Conservation (phyloP, 23 tunicate species). For the Oikopleura albicans region DNA sequence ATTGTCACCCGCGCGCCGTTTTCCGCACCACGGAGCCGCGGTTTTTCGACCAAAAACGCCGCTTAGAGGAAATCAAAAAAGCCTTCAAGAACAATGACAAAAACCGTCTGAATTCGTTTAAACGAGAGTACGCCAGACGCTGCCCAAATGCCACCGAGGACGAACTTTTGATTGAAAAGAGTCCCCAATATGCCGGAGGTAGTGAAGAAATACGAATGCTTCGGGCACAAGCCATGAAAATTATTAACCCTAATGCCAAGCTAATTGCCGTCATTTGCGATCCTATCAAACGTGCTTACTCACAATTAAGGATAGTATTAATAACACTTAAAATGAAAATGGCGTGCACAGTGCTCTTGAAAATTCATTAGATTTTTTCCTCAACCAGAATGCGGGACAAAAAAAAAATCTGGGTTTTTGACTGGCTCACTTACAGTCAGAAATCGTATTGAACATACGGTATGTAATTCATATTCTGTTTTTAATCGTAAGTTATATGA, state of each 20-base stretch:
- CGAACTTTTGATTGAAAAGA: slow-evolving; percentile 34
- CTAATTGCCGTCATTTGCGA: slow-evolving; percentile 33
- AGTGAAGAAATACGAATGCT: not conserved
- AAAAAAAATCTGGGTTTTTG: no score
- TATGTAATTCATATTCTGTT: no score
- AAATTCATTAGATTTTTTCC: no score
- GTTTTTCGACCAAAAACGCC: not conserved
- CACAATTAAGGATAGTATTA: slow-evolving; percentile 12
- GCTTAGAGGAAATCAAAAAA: not conserved
- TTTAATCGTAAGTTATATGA: no score
- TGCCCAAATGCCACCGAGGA: slow-evolving; percentile 25
- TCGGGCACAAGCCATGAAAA: not conserved
- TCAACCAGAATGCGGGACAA: no score
- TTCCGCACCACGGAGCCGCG: slow-evolving; percentile 9
- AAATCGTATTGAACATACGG: no score
- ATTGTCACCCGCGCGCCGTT: not conserved
- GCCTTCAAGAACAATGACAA: not conserved
- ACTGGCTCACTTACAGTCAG: no score
- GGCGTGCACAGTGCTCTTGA: no score
- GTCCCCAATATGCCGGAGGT: slow-evolving; percentile 25
- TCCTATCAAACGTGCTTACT: slow-evolving; percentile 31
- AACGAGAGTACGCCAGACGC: not conserved
- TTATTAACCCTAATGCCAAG: slow-evolving; percentile 26
- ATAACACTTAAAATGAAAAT: no score
- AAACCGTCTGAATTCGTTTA: not conserved